These are phyloP conservation scores for Mythimna loreyi DNA, from an alignment of 2,888 invertebrate genomes.

Conservation along the genomic window DNA sequence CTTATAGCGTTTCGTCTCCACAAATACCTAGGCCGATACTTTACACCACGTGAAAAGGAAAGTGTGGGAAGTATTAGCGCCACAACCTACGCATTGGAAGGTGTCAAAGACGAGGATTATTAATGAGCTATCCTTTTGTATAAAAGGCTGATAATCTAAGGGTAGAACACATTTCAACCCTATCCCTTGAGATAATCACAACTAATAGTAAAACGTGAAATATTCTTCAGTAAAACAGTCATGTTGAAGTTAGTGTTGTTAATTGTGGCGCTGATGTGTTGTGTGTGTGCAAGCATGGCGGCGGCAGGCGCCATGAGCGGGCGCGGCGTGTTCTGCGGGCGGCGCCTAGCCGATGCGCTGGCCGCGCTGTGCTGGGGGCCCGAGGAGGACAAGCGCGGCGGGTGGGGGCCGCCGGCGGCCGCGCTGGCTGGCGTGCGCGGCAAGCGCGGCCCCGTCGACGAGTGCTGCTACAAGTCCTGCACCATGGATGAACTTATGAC, in stretches of 20 bases:
- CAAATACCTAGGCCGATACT: background rate
- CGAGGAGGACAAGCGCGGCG: slow-evolving; percentile 33
- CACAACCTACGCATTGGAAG: slow-evolving; percentile 12
- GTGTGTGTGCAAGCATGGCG: slow-evolving; percentile 5
- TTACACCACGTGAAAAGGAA: background rate
- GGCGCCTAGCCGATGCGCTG: slow-evolving; percentile 34
- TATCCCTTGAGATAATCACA: slow-evolving; percentile 25
- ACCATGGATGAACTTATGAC: slow-evolving; percentile 61
- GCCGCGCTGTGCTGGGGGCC: slow-evolving; percentile 43
- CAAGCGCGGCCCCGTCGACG: slow-evolving; percentile 62
- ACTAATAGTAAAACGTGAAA: background rate
- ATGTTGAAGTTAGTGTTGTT: slow-evolving; percentile 43
- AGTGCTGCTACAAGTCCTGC: slow-evolving; percentile 71
- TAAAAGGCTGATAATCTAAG: slow-evolving; percentile 35
- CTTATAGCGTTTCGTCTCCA: background rate
- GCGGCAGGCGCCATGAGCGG: background rate
- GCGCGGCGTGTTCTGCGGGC: slow-evolving; percentile 48
- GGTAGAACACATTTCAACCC: slow-evolving; percentile 29
- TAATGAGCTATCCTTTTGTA: slow-evolving; percentile 37
- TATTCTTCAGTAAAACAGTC: background rate
- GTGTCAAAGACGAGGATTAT: slow-evolving; percentile 15
- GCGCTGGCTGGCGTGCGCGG: slow-evolving; percentile 51
- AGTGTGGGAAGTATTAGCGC: slow-evolving; percentile 23
- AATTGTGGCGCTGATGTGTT: slow-evolving; percentile 14
- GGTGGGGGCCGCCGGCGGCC: slow-evolving; percentile 24